These are phyloP conservation scores for Procavia capensis DNA, from an alignment of 2,113 vertebrate genomes.

Conservation along the genomic window DNA sequence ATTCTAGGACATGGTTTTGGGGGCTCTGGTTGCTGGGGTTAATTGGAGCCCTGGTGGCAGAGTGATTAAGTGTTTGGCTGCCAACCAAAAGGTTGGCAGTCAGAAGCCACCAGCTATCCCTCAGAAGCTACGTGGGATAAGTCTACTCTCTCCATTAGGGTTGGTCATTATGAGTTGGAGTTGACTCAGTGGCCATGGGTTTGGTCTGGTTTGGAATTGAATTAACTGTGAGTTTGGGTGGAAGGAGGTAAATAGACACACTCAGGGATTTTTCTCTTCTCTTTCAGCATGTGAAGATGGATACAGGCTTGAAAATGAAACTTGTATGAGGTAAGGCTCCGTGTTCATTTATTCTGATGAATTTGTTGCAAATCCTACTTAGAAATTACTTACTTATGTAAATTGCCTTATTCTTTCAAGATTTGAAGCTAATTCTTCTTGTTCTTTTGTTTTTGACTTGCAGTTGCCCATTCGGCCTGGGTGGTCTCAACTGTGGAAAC, in stretches of 20 bases:
- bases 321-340: slow-evolving; percentile 92
- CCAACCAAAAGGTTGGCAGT: no score
- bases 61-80: no score
- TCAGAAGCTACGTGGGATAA: no score
- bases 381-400: slow-evolving; percentile 10
- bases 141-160: no score
- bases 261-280: slow-evolving; percentile 42
- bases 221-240: background rate
- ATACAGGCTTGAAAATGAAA: slow-evolving; percentile 93
- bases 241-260: background rate
- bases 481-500: slow-evolving; percentile 98
- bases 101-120: no score
- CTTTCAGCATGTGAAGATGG: slow-evolving; percentile 95
- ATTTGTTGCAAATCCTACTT: background rate
- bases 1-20: slow-evolving; percentile 32
- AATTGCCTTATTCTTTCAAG: slow-evolving; percentile 21
- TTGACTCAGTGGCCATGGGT: no score
- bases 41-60: no score
- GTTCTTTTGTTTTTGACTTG: slow-evolving; percentile 77
- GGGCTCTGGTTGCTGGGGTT: background rate
- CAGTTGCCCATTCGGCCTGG: slow-evolving; percentile 97
- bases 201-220: background rate
- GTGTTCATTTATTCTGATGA: background rate
- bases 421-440: slow-evolving; percentile 61
- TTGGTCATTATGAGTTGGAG: no score